Conservation (phyloP, 2,888 invertebrate genomes). For the Mythimna loreyi region DNA sequence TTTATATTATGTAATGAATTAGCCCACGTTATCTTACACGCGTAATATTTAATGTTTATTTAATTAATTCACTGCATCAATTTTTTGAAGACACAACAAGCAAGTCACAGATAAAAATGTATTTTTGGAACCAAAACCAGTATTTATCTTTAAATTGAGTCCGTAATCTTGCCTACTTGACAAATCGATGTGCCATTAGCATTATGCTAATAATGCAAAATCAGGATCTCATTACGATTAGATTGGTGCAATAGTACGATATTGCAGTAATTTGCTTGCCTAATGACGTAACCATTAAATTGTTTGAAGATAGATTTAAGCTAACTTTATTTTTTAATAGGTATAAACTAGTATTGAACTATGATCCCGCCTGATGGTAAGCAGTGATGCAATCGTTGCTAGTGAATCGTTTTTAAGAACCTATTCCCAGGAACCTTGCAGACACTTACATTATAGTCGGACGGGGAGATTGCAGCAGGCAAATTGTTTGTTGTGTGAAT, state of each 20-base stretch:
- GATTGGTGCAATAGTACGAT: constrained; percentile 1
- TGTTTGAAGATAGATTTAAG: not conserved
- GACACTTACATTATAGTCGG: no score
- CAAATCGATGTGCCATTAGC: not conserved
- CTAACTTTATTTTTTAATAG: no score
- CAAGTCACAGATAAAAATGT: not conserved
- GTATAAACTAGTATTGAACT: no score
- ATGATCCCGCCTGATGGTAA: not conserved
- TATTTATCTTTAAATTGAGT: not conserved
- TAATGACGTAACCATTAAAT: constrained; percentile 2
- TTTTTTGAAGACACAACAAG: not conserved
- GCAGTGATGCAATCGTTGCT: not conserved
- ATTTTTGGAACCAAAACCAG: not conserved
- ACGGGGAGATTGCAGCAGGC: no score
- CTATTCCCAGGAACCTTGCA: no score
- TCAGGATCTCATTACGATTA: constrained; percentile 12
- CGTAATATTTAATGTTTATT: constrained; percentile 10
- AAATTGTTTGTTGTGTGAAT: no score
- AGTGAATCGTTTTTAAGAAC: no score
- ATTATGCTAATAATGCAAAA: not conserved
- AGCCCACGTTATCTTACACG: not conserved
- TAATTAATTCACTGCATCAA: not conserved
- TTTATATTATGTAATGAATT: no score
- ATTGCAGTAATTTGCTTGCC: not conserved
- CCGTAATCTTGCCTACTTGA: constrained; percentile 16